Base-by-base conservation (phyloP, 1,140 invertebrate species). In the Drosophila kanapiae region DNA sequence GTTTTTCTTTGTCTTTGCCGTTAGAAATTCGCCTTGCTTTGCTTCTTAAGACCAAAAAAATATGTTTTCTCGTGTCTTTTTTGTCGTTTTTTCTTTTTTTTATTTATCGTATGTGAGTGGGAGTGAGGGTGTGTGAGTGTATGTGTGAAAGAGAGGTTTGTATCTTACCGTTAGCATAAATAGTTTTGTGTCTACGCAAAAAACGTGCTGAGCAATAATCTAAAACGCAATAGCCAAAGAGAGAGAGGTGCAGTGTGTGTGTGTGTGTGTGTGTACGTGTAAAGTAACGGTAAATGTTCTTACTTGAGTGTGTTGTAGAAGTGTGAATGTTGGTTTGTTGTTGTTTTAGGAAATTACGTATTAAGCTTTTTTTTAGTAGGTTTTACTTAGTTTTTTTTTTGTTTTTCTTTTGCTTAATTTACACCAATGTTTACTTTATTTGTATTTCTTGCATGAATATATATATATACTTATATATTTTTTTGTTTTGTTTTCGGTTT, bases 181-280 rank as follows among this genome's bases (percentile, higher is more conserved):
- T 67, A 83, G 75, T 78, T 65, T 72, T 77, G 53, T 77, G 75
- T 69, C 54, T 77, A 67, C 76, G 60, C 76, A 80, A 88, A 80
- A 87, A 83, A 69, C 76, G 83, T 87, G 83, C 83, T 58, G 74
- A 87, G 84, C 71, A 88, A 87, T 80, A 80, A 77, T 87, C 57
- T 78, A 68, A 69, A 87, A 86, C 76, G 63, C 70, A 86, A 75
- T 64, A 67, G 54, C 47, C 49, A 78, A 54, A 79, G 42, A 51
- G 48, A 63, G 38, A 58, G 57, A 47, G 56, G 82, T 86, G 83
- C 82, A 57, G 65, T 64, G 33, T 75, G 70, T 38, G 37, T 37
- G n/a, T n/a, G 10, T 37, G 18, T 47, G 45, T 48, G 23, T 75
- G 53, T 74, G 69, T 80, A 80, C 31, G 48, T 61, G 61, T 60